Base-by-base conservation (phyloP, 1,140 invertebrate genomes). In the Berghia stephanieae region DNA sequence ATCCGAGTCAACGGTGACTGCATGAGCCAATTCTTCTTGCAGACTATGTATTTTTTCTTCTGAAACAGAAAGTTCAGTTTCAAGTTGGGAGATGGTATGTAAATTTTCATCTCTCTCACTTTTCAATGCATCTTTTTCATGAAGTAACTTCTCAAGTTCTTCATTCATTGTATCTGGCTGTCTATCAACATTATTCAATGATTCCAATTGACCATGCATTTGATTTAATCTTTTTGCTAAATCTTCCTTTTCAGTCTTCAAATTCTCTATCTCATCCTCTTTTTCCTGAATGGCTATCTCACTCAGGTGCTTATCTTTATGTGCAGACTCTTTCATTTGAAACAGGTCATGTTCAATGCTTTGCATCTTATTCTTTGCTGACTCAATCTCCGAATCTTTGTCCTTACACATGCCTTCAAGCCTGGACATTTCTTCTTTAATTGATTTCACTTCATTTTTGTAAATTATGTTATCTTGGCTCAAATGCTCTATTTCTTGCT, bases 361-460 rank as follows among this genome's bases (percentile, higher is more conserved):
- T 3, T 79, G 46, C 55, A 84, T 27, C 60, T 81, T 75, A 5
- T 57, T 38, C 49, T 84, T 75, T 34, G 84, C 75, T 13, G 82
- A 75, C 16, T 46, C 36, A 21, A 84, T 83, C 34, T 82, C 78
- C 34, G 76, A 55, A 55, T 86, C 84, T 77, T 86, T 86, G 44
- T 82, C 78, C 71, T 68, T 46, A 46, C 72, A 72, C 55, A 79
- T 10, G 1, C 27, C 3, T 4, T 60, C 49, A 13, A 75, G 63
- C 31, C 40, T 27, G 10, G 40, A 60, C n/a, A 73, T 73, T 27
- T 72, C 43, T 27, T 31, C 31, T 36, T 66, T 70, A 5, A 57
- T 24, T 27, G 34, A n/a, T 8, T 2, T 16, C 36, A 77, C 36
- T 24, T 77, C 46, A 3, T 77, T 34, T 16, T 57, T 38, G 18